Conservation (phyloP, 2,888 invertebrate genomes). For the Creontiades dilutus region DNA sequence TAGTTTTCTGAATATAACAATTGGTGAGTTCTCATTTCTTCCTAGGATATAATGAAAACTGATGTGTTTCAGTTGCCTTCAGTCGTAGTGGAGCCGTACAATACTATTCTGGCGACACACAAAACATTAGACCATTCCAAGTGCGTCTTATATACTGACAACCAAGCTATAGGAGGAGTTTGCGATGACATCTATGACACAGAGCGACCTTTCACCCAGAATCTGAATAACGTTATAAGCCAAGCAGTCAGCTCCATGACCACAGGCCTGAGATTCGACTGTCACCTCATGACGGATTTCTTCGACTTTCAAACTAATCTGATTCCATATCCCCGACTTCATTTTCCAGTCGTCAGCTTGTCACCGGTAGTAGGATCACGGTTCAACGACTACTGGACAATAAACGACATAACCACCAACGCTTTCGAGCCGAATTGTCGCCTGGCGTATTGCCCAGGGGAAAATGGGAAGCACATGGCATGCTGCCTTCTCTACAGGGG, state of each 20-base stretch:
- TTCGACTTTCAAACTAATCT: conserved; percentile 86
- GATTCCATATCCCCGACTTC: conserved; percentile 95
- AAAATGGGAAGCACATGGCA: conserved; percentile 90
- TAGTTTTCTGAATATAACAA: too few relatives aligned
- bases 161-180: conserved; percentile 78
- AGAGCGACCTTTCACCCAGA: conserved; percentile 89
- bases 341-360: conserved; percentile 89
- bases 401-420: conserved; percentile 78
- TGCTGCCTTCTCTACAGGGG: conserved; percentile 92
- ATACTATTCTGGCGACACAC: conserved; percentile 78
- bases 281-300: conserved; percentile 85
- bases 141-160: conserved; percentile 78
- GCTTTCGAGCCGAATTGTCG: conserved; percentile 94
- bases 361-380: conserved; percentile 86
- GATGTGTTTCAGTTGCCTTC: conserved; percentile 76
- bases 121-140: conserved; percentile 78
- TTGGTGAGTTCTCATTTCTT: too few relatives aligned
- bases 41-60: too few relatives aligned
- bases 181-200: conserved; percentile 82
- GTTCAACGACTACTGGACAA: conserved; percentile 77
- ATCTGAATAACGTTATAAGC: conserved; percentile 89
- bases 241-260: conserved; percentile 91
- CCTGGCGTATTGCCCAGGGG: conserved; percentile 93
- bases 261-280: conserved; percentile 91
- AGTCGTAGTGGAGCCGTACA: conserved; percentile 79